Evolutionary conservation across 2,113 vertebrate species (phyloP).

Genomic region (Microcebus griseorufus): DNA sequence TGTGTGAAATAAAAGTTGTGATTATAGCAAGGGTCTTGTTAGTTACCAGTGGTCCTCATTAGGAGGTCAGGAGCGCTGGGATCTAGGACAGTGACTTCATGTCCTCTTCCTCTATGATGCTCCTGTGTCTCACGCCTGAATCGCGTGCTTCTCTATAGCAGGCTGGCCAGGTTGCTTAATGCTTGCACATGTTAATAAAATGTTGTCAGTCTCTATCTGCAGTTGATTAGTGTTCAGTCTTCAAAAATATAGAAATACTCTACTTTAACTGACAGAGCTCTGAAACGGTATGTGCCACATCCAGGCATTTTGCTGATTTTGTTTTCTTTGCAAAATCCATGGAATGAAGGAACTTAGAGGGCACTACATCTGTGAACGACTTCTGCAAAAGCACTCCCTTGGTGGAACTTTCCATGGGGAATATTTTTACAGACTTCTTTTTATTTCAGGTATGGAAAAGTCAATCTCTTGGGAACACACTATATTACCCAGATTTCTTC

Average conservation of each 20-base stretch:
- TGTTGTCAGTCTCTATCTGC: background rate
- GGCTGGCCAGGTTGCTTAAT: background rate
- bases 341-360: no score
- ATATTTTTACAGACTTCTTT: background rate
- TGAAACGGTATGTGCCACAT: background rate
- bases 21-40: background rate
- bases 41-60: background rate
- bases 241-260: background rate
- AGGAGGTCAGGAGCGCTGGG: background rate
- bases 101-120: no score
- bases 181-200: background rate
- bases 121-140: background rate
- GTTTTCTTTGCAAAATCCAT: background rate
- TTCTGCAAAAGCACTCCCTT: background rate
- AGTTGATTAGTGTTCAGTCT: background rate
- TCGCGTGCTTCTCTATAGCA: background rate
- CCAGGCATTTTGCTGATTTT: background rate
- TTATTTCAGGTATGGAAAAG: background rate
- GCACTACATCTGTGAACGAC: background rate
- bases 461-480: background rate
- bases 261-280: background rate
- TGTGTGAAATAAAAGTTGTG: no score
- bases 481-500: background rate
- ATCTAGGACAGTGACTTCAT: background rate
- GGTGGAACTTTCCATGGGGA: background rate